A percentile compares a stretch with the other conserved stretches of the same genome.
These are phyloP conservation scores for Plumapathes pennacea DNA, from an alignment of 92 coral and sea anemone species.

Conservation along the genomic window DNA sequence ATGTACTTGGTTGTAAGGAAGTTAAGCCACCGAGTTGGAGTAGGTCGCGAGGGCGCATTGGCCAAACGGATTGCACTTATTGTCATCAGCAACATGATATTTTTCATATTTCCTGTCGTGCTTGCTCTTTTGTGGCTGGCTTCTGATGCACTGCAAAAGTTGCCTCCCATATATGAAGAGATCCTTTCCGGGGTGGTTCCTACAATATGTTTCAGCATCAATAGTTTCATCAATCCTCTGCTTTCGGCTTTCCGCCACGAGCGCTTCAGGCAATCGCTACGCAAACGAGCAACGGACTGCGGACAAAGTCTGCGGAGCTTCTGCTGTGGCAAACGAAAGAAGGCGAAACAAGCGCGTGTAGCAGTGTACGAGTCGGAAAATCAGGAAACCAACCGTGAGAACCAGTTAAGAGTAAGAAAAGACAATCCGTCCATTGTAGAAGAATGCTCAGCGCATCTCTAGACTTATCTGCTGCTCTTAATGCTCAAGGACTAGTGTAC, in stretches of 20 bases:
- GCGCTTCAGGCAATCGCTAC: conserved; percentile 21
- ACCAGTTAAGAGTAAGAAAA: too few relatives aligned
- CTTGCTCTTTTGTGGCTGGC: conserved; percentile 52
- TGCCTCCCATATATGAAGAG: conserved; percentile 49
- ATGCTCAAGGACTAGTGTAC: too few relatives aligned
- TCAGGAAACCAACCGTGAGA: too few relatives aligned
- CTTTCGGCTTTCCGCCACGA: conserved; percentile 47
- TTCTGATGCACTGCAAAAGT: conserved; percentile 26
- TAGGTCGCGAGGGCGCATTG: conserved; percentile 28
- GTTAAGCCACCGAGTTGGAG: conserved; percentile 29
- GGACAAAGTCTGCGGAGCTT: too few relatives aligned
- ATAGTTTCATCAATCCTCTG: conserved; percentile 48
- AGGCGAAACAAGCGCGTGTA: too few relatives aligned
- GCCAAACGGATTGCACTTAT: conserved; percentile 61
- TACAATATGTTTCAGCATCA: conserved; percentile 16
- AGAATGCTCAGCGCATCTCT: too few relatives aligned
- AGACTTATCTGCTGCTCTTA: too few relatives aligned
- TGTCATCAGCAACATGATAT: conserved; percentile 77
- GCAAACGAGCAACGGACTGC: too few relatives aligned
- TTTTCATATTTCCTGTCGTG: conserved; percentile 59
- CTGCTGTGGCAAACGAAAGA: too few relatives aligned
- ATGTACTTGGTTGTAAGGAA: conserved; percentile 51
- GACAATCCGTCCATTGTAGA: too few relatives aligned
- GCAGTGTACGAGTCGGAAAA: too few relatives aligned
- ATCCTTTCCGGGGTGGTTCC: conserved; percentile 59